phyloP scores from a whole-genome alignment of 2,888 invertebrate genomes.

The Archips crataeganus region DNA sequence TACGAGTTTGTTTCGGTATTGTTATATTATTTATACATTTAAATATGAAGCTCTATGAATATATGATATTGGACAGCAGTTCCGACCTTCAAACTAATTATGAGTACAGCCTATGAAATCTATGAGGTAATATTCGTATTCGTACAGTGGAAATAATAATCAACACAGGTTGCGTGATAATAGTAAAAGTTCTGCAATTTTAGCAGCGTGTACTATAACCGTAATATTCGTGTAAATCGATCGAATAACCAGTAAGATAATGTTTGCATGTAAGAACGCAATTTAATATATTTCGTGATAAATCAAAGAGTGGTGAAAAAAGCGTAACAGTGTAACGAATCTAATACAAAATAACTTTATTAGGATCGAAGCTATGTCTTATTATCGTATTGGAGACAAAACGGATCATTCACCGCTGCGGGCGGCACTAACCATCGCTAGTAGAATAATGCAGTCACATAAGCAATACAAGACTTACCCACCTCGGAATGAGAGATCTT shows the following conservation, averaged over 20 bases:
- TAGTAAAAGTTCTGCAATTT: not conserved
- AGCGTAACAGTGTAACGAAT: not conserved
- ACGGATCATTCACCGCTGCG: not conserved
- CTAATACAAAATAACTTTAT: slow-evolving; percentile 1
- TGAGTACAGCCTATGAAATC: not conserved
- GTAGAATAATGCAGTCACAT: too few relatives aligned
- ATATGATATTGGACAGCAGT: not conserved
- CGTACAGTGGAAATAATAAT: slow-evolving; percentile 8
- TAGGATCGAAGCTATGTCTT: not conserved
- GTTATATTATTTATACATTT: not conserved
- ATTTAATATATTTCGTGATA: slow-evolving; percentile 4
- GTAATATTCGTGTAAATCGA: slow-evolving; percentile 21
- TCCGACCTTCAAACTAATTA: not conserved
- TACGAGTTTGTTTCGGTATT: slow-evolving; percentile 2
- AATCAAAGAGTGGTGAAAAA: not conserved
- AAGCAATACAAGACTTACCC: too few relatives aligned
- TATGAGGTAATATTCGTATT: slow-evolving; percentile 13
- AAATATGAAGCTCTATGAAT: not conserved
- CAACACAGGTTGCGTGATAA: slow-evolving; percentile 18
- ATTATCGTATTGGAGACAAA: not conserved
- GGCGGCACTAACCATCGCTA: not conserved
- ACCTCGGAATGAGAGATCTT: too few relatives aligned
- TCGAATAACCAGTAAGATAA: slow-evolving; percentile 19
- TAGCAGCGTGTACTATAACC: slow-evolving; percentile 10
- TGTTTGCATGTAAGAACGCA: slow-evolving; percentile 19